Base-by-base conservation (phyloP, 2,113 vertebrate genomes). In the Choloepus hoffmanni region DNA sequence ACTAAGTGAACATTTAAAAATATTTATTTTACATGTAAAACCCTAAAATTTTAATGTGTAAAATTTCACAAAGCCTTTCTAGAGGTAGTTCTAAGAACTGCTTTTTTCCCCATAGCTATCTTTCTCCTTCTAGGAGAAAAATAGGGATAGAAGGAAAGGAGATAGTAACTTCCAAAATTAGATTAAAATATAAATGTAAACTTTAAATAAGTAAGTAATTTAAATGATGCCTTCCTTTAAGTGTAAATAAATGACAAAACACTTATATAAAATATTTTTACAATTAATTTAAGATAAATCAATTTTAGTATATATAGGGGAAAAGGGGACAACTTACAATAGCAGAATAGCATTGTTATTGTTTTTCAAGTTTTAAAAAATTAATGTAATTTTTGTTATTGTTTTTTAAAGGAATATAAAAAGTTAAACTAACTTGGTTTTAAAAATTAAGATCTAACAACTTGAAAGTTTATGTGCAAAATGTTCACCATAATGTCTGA, bases 131-230 rank as follows among this genome's bases (percentile, higher is more conserved):
- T 63, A 91, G 63, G 63, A 55, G n/a, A 85, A 91, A 79, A 26
- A 53, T 21, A 55, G 15, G 13, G 2, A 13, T 79, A 65, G 18
- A 95, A 77, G 43, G 33, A 83, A 96, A 83, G 23, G 45, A 87
- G 18, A 86, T 24, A 18, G 1, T 76, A 74, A 36, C 60, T 90
- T 92, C n/a, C 19, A 55, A 90, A 94, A 89, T 53, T 16, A 92
- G 40, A 76, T 90, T 79, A 70, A 58, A 58, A 58, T 58, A 58
- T 55, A 92, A 93, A 85, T 93, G 33, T 48, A 40, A 77, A 50
- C 45, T 79, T 92, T 53, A 85, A 90, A 82, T 86, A 36, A 45
- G 15, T 87, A 83, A 90, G 33, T 84, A 67, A 91, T 77, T 77
- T 76, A 88, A 79, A 2, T 93, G n/a, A 43, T 81, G 45, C 11